phyloP scores from a whole-genome alignment of 2,888 invertebrate species.

The Mylabris sibirica region DNA sequence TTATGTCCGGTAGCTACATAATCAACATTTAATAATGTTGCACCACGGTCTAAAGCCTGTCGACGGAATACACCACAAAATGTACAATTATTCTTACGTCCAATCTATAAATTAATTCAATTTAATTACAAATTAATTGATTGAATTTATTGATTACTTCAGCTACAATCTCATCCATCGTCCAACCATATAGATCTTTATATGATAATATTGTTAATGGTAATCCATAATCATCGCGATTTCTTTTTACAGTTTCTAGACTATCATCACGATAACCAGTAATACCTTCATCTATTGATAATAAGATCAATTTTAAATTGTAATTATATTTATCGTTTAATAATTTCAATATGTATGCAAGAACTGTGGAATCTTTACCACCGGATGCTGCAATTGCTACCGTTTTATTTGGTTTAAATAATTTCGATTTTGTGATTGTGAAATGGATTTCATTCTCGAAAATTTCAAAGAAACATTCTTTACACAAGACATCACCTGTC shows the following conservation, averaged over 20 bases:
- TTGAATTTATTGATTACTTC: conserved; percentile 66
- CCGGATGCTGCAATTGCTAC: conserved; percentile 95
- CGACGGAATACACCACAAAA: conserved; percentile 95
- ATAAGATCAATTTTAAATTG: conserved; percentile 84
- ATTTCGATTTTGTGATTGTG: conserved; percentile 81
- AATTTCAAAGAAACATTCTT: conserved; percentile 91
- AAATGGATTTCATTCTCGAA: conserved; percentile 96
- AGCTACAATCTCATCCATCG: conserved; percentile 97
- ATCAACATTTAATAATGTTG: conserved; percentile 84
- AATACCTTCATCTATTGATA: conserved; percentile 99
- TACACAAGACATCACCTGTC: conserved; percentile 91
- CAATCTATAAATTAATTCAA: conserved; percentile 63
- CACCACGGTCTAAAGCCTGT: conserved; percentile 96
- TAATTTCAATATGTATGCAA: conserved; percentile 91
- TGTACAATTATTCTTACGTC: conserved; percentile 95
- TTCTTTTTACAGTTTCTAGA: conserved; percentile 93
- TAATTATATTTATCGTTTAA: conserved; percentile 92
- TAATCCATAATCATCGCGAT: conserved; percentile 92
- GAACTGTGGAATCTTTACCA: conserved; percentile 96
- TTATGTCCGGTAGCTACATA: conserved; percentile 97
- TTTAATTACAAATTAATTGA: conserved; percentile 13
- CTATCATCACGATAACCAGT: conserved; percentile 96
- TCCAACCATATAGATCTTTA: conserved; percentile 98
- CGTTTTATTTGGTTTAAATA: conserved; percentile 84
- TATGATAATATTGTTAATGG: conserved; percentile 95